Evolutionary conservation across 1,140 invertebrate genomes (phyloP).

Genomic region (Macrosteles quadrilineatus): DNA sequence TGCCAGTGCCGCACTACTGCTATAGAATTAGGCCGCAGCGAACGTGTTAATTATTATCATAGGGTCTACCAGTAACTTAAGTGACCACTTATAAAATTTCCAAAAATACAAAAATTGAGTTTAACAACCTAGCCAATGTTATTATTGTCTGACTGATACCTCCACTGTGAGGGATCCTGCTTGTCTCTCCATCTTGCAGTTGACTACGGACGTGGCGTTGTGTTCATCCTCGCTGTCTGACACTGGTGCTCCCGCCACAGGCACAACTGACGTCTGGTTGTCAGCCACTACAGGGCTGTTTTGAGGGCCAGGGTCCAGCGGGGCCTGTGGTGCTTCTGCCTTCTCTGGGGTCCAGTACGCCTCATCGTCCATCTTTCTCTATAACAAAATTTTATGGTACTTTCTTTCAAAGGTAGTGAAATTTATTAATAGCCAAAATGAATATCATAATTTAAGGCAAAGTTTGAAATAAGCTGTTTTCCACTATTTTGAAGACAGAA

Average conservation of each 20-base stretch:
- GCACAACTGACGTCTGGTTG: neutral
- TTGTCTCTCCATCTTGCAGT: constrained; percentile 27
- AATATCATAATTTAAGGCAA: neutral
- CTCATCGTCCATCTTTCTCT: constrained; percentile 11
- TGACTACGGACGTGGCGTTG: constrained; percentile 31
- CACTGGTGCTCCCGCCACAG: neutral
- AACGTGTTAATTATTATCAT: too few relatives aligned
- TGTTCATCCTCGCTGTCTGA: neutral
- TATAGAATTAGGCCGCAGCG: too few relatives aligned
- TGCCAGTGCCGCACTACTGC: too few relatives aligned
- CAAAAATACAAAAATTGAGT: too few relatives aligned
- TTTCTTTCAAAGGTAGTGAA: too few relatives aligned
- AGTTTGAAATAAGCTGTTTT: neutral
- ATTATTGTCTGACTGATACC: too few relatives aligned
- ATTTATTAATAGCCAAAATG: neutral
- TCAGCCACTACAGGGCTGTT: neutral
- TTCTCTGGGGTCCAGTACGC: neutral
- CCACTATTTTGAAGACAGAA: neutral
- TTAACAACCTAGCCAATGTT: too few relatives aligned
- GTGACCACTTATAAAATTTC: too few relatives aligned
- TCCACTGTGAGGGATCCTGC: constrained; percentile 33
- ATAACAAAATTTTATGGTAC: neutral
- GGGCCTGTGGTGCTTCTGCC: neutral
- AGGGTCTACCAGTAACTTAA: too few relatives aligned
- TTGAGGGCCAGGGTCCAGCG: neutral